A percentile compares a stretch with the other conserved stretches of the same genome.
Conservation (phyloP, 2,888 invertebrate genomes). For the Malacosoma neustria region DNA sequence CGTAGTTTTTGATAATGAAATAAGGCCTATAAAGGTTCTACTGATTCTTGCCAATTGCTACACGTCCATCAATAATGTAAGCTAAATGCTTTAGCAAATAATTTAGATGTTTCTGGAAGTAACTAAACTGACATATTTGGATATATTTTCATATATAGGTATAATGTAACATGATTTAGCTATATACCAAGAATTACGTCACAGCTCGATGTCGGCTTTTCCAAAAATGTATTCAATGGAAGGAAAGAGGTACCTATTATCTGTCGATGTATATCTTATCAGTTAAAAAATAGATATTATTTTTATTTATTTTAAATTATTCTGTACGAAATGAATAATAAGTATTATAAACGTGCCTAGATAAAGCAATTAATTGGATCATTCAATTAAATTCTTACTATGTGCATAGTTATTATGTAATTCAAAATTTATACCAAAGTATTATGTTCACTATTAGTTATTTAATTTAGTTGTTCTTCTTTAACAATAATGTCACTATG, state of each 20-base stretch:
- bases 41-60: slow-evolving; percentile 65
- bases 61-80: slow-evolving; percentile 65
- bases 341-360: slow-evolving; percentile 41
- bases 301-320: slow-evolving; percentile 11
- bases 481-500: slow-evolving; percentile 38
- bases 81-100: slow-evolving; percentile 49
- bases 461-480: slow-evolving; percentile 40
- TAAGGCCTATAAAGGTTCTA: slow-evolving; percentile 37
- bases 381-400: slow-evolving; percentile 37
- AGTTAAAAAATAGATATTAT: slow-evolving; percentile 33
- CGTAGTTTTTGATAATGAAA: slow-evolving; percentile 48
- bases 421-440: slow-evolving; percentile 43
- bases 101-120: slow-evolving; percentile 51
- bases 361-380: slow-evolving; percentile 28
- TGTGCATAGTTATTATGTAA: slow-evolving; percentile 48
- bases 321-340: slow-evolving; percentile 11
- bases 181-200: slow-evolving; percentile 59
- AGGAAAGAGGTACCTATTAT: slow-evolving; percentile 68
- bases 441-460: slow-evolving; percentile 49
- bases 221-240: slow-evolving; percentile 68
- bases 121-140: slow-evolving; percentile 43
- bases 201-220: slow-evolving; percentile 71
- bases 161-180: slow-evolving; percentile 60
- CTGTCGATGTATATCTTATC: slow-evolving; percentile 54
- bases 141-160: slow-evolving; percentile 61